Conservation (phyloP, 2,797 vertebrate species). For the Melanogrammus aeglefinus region DNA sequence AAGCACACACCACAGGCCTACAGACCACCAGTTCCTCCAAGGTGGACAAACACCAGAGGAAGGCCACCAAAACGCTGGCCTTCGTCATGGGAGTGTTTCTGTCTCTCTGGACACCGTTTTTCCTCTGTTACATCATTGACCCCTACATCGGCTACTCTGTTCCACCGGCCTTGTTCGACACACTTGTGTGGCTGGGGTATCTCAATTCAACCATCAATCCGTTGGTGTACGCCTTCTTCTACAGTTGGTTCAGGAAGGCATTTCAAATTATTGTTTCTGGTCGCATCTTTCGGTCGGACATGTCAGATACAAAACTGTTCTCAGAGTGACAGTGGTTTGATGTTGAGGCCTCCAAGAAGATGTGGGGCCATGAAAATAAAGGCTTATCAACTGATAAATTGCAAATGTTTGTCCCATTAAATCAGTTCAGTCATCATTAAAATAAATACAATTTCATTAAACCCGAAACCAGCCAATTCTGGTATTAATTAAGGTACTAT, state of each 20-base stretch:
- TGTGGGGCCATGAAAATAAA: neutral
- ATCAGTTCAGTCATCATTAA: neutral
- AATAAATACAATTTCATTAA: too few relatives aligned
- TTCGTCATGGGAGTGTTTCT: conserved; percentile 43
- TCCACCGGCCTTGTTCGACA: conserved; percentile 37
- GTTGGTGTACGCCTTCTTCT: conserved; percentile 60
- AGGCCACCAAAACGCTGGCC: conserved; percentile 45
- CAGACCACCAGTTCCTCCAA: conserved; percentile 14
- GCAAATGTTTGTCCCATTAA: neutral
- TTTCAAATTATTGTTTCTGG: conserved; percentile 46
- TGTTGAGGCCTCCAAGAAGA: neutral
- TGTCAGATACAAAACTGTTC: conserved; percentile 27
- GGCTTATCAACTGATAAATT: neutral
- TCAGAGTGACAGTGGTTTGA: conserved; percentile 17
- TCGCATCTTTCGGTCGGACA: neutral
- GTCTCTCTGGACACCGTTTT: conserved; percentile 56
- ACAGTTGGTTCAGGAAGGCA: conserved; percentile 60
- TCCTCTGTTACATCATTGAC: conserved; percentile 48
- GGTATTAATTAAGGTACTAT: too few relatives aligned
- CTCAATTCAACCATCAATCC: conserved; percentile 60
- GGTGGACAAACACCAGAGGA: conserved; percentile 19
- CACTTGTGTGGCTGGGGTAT: conserved; percentile 53
- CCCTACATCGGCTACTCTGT: conserved; percentile 44
- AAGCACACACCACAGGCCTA: conserved; percentile 17
- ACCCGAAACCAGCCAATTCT: too few relatives aligned